Evolutionary conservation across 1,140 invertebrate species (phyloP).

Genomic region (Carposina sasakii): DNA sequence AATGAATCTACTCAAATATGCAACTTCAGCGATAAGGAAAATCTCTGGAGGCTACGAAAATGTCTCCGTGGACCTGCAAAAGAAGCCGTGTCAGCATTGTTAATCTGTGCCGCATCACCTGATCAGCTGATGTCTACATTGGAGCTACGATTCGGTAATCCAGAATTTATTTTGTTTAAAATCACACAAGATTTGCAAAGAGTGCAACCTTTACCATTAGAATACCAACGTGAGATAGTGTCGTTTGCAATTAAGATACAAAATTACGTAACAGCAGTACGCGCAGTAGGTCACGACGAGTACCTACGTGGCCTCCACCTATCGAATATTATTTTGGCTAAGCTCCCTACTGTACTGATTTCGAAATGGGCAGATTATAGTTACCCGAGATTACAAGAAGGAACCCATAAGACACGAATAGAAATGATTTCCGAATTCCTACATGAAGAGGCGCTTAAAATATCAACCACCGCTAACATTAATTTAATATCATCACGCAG

Average conservation of each 20-base stretch:
- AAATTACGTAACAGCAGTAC: constrained; percentile 23
- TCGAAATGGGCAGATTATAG: constrained; percentile 25
- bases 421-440: constrained; percentile 15
- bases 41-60: constrained; percentile 24
- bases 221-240: constrained; percentile 27
- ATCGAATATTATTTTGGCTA: constrained; percentile 4
- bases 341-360: constrained; percentile 14
- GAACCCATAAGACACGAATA: background rate
- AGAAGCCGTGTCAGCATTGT: constrained; percentile 27
- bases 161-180: constrained; percentile 19
- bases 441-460: constrained; percentile 14
- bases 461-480: constrained; percentile 8
- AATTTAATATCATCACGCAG: background rate
- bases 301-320: constrained; percentile 17
- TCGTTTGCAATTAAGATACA: constrained; percentile 20
- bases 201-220: constrained; percentile 15
- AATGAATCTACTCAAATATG: constrained; percentile 22
- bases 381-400: constrained; percentile 9
- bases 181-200: constrained; percentile 20
- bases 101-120: constrained; percentile 24
- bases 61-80: constrained; percentile 23
- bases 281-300: constrained; percentile 14
- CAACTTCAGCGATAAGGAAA: constrained; percentile 20
- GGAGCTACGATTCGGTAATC: constrained; percentile 28
- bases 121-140: constrained; percentile 24